A percentile compares a stretch with the other conserved stretches of the same genome.
Conservation (phyloP, 2,113 vertebrate genomes). For the Pao palembangensis region DNA sequence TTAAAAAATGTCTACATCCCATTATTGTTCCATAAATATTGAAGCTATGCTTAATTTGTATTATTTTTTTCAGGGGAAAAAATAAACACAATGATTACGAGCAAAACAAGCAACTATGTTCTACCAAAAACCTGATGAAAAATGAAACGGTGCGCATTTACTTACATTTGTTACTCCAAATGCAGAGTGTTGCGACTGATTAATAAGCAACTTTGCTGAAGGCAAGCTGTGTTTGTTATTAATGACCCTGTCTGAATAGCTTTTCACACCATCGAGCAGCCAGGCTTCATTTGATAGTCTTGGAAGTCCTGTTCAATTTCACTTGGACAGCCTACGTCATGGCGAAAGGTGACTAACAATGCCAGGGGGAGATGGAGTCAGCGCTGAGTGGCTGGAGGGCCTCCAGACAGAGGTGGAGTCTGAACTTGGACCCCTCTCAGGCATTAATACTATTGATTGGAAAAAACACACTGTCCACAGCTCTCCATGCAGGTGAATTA, state of each 20-base stretch:
- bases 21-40: too few relatives aligned
- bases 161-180: too few relatives aligned
- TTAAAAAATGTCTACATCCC: neutral
- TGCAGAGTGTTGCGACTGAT: neutral
- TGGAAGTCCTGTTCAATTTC: conserved; percentile 23
- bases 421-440: conserved; percentile 33
- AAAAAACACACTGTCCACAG: neutral
- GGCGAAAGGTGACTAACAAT: conserved; percentile 22
- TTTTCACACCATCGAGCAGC: conserved; percentile 15
- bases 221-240: conserved; percentile 23
- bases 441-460: conserved; percentile 25
- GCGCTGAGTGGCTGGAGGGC: conserved; percentile 32
- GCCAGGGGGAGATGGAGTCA: conserved; percentile 26
- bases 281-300: conserved; percentile 23
- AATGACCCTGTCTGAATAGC: conserved; percentile 10
- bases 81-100: too few relatives aligned
- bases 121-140: neutral
- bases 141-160: conserved; percentile 8
- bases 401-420: conserved; percentile 34
- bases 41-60: too few relatives aligned
- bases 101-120: too few relatives aligned
- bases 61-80: too few relatives aligned
- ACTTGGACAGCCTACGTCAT: conserved; percentile 13
- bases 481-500: neutral
- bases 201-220: conserved; percentile 5